These are phyloP conservation scores for Pristionchus maxplancki DNA, from an alignment of 2,888 invertebrate species.

Conservation along the genomic window DNA sequence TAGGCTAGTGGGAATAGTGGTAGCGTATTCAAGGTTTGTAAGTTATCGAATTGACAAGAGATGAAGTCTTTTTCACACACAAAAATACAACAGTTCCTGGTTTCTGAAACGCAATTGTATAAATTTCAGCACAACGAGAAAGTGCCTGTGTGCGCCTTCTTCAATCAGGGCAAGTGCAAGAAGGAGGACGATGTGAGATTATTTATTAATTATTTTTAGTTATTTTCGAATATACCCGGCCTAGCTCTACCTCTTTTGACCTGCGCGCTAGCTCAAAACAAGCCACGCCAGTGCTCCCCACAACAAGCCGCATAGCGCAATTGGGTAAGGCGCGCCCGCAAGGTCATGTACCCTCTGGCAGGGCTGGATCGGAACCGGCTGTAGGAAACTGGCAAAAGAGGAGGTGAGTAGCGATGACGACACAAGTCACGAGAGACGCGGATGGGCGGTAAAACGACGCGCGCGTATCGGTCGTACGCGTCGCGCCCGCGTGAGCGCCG, in stretches of 20 bases:
- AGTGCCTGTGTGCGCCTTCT: slow-evolving; percentile 52
- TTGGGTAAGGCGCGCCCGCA: not conserved
- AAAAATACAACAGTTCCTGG: too few species aligned
- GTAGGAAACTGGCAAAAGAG: not conserved
- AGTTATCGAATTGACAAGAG: too few species aligned
- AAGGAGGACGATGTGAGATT: slow-evolving; percentile 53
- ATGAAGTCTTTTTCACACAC: too few species aligned
- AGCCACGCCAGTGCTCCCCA: not conserved
- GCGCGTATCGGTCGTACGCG: slow-evolving; percentile 8
- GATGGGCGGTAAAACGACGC: slow-evolving; percentile 39
- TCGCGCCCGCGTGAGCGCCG: slow-evolving; percentile 50
- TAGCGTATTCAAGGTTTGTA: too few species aligned
- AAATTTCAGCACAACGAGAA: slow-evolving; percentile 43
- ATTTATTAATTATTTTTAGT: not conserved
- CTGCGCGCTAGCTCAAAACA: not conserved
- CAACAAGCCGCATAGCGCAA: not conserved
- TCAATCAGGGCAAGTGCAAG: slow-evolving; percentile 53
- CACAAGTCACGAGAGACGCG: slow-evolving; percentile 14
- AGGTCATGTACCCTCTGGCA: not conserved
- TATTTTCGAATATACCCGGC: slow-evolving; percentile 45
- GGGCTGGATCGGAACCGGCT: not conserved
- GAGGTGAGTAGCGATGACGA: slow-evolving; percentile 45
- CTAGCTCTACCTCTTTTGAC: not conserved
- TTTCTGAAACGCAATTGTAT: not conserved
- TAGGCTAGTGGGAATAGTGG: too few species aligned